Base-by-base conservation (phyloP, 2,113 vertebrate genomes). In the Apus apus region DNA sequence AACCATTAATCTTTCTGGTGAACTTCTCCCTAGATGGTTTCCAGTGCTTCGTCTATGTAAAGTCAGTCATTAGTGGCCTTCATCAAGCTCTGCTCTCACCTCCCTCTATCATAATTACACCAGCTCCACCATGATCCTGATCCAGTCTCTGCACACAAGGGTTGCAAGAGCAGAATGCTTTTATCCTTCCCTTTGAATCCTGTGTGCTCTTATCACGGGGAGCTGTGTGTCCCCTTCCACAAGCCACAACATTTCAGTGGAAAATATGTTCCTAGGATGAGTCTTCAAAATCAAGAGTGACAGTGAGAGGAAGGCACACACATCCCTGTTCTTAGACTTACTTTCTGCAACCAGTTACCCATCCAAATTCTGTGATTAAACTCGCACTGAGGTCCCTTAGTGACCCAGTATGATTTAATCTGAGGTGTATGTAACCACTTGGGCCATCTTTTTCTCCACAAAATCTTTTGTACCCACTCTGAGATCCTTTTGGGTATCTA, bases 191-290 rank as follows among this genome's bases (percentile, higher is more conserved):
- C 57, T 65, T 65, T 1, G 6, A 65, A 48, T 54, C 45, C 32
- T 5, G 2, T 1, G 1, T 36, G 29, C 38, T 48, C 38, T 34
- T 21, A 45, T 13, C 25, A 21, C n/a, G 18, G 22, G 26, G 19
- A 80, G 29, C 13, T 48, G n/a, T 1, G 0, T 25, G 16, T 20
- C 38, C 23, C 32, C 27, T 46, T 56, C 29, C 26, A 1, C 12
- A 70, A 74, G 3, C 29, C 65, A 60, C 61, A 67, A 8, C 8
- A 22, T 20, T 79, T 53, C 27, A 50, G 32, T 0, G 13, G n/a
- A 53, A 93, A 68, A n/a, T 48, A 4, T 0, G 3, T 48, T 75
- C 29, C n/a, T 45, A 58, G 61, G 20, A 23, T 46, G 43, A 60
- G 12, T 23, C 54, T 82, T 87, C 61, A 74, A 58, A 86, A 66